These are phyloP conservation scores for Psilopsiagon aymara DNA, from an alignment of 2,113 vertebrate species.

Conservation along the genomic window DNA sequence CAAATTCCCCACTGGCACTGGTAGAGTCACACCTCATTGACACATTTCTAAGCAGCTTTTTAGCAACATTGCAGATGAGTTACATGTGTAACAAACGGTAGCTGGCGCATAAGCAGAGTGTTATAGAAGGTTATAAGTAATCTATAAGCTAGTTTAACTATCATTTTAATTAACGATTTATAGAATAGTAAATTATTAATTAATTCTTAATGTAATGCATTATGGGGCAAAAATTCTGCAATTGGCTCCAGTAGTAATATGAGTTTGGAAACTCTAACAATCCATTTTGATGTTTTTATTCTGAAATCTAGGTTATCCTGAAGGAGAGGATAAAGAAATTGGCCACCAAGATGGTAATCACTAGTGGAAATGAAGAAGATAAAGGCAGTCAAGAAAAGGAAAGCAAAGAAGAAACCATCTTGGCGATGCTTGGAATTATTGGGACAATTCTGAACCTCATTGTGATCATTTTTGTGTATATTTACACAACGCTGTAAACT, in stretches of 20 bases:
- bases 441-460: conserved; percentile 96
- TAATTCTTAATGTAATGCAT: not conserved
- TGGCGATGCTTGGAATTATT: conserved; percentile 96
- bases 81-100: not conserved
- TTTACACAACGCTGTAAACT: conserved; percentile 92
- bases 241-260: not conserved
- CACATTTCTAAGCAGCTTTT: not conserved
- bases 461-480: conserved; percentile 98
- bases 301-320: conserved; percentile 82
- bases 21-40: not conserved
- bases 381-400: conserved; percentile 93
- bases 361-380: conserved; percentile 90
- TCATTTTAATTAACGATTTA: not conserved
- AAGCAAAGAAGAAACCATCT: conserved; percentile 92
- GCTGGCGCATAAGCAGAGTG: not conserved
- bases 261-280: not conserved
- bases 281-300: conserved; percentile 21
- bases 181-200: not conserved
- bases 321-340: conserved; percentile 86
- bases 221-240: not conserved
- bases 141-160: not conserved
- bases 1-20: not conserved
- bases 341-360: conserved; percentile 96
- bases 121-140: not conserved
- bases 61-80: not conserved